phyloP scores from a whole-genome alignment of 2,113 vertebrate species.

The Hippotragus niger region DNA sequence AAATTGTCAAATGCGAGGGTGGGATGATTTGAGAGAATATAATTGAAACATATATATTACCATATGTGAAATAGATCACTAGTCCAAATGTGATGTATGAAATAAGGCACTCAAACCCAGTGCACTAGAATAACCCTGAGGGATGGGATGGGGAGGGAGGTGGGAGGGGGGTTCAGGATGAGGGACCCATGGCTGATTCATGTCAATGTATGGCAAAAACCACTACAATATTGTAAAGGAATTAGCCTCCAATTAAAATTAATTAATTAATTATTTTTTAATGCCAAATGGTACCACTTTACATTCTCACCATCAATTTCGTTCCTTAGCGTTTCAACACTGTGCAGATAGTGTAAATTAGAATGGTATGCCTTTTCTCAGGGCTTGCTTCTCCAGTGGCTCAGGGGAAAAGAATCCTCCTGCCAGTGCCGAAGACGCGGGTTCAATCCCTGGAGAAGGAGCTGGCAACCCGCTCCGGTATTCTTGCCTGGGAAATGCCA shows the following conservation, averaged over 20 bases:
- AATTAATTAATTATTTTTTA: neutral
- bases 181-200: neutral
- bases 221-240: neutral
- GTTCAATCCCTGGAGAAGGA: neutral
- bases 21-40: neutral
- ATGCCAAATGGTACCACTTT: neutral
- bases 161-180: neutral
- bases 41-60: neutral
- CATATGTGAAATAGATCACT: neutral
- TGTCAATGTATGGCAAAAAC: neutral
- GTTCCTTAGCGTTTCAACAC: neutral
- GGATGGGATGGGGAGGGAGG: neutral
- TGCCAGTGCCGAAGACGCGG: accelerated
- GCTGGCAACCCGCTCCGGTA: neutral
- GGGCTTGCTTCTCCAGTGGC: neutral
- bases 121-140: neutral
- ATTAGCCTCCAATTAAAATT: neutral
- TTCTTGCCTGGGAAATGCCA: neutral
- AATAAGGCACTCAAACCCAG: neutral
- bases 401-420: neutral
- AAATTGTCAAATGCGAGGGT: neutral
- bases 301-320: neutral
- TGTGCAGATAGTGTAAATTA: neutral
- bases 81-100: neutral
- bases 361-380: neutral